phyloP scores from a whole-genome alignment of 1,140 invertebrate species.

The Meteorus sp. region DNA sequence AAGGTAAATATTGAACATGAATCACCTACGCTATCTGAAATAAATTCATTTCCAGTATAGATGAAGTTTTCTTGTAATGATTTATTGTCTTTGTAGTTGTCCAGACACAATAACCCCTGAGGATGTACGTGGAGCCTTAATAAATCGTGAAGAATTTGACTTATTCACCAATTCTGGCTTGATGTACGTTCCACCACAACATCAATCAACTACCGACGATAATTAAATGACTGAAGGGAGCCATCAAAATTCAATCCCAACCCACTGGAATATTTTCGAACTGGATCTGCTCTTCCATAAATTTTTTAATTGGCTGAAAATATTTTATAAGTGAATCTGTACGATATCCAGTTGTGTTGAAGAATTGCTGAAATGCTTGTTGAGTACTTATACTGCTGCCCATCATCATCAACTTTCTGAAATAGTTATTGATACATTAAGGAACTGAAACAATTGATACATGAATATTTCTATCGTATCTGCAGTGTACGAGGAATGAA shows the following conservation, averaged over 20 bases:
- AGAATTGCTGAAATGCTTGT: conserved; percentile 13
- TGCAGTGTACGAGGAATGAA: too few species aligned
- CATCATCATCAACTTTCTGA: conserved; percentile 29
- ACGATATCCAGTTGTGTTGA: conserved; percentile 6
- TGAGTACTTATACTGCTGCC: conserved; percentile 27
- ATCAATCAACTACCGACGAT: conserved; percentile 18
- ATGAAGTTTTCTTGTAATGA: not conserved
- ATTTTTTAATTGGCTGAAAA: conserved; percentile 48
- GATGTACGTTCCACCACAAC: too few species aligned
- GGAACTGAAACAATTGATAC: not conserved
- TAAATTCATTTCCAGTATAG: not conserved
- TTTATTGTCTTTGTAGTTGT: conserved; percentile 33
- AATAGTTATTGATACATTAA: too few species aligned
- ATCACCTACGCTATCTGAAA: not conserved
- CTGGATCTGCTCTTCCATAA: conserved; percentile 24
- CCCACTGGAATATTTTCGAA: not conserved
- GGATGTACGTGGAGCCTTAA: conserved; percentile 46
- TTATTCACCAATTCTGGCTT: conserved; percentile 53
- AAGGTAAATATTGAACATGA: conserved; percentile 34
- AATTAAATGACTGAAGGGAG: not conserved
- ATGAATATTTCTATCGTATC: not conserved
- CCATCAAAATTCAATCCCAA: too few species aligned
- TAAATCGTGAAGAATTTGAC: conserved; percentile 50
- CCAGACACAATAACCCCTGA: conserved; percentile 36
- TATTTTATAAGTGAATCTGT: conserved; percentile 50